Evolutionary conservation across 2,797 vertebrate species (phyloP), one percentile per base, ranked within the genome.

Genomic region (Malacoctenus gilli): DNA sequence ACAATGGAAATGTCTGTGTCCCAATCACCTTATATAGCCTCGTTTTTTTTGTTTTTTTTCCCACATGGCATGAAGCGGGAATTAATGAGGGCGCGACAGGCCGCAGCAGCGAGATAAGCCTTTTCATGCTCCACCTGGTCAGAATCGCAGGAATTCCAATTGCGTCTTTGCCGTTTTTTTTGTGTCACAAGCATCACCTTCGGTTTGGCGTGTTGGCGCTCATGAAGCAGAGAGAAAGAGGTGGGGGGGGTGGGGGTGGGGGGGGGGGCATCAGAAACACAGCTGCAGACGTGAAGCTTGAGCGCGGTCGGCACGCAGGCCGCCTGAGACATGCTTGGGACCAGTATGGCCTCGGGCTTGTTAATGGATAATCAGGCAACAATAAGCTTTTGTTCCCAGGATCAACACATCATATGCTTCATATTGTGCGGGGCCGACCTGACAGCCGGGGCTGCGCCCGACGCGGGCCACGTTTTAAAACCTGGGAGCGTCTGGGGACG

Each of bases 401-500:
- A 85, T 89, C 85, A 89, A 80, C 85, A 79, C 84, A 81, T 91
- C 84, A 89, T 86, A 87, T 84, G 83, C 82, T 79, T 87, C 69
- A 60, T 55, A 63, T 77, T 77, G 59, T 40, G 59, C 48, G 12
- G 13, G 65, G 62, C 66, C 16, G 16, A 58, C 72, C 55, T 55
- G 56, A 79, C 73, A 67, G 59, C 62, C 49, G 7, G 25, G 65
- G 59, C 61, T 6, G 18, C 60, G 37, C 48, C 82, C 75, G 71
- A 77, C 55, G 23, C 48, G 46, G 61, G 71, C 38, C 48, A 51
- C 57, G n/a, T n/a, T n/a, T n/a, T n/a, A 81, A 60, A 70, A 50
- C 52, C 59, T 28, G 52, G 46, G 47, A 62, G 38, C 72, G 71
- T 75, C 81, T 77, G 40, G 41, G 73, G 77, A 82, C 62, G 74